Evolutionary conservation across 2,113 vertebrate genomes (phyloP).

Genomic region (Trochalopteron elliotii): DNA sequence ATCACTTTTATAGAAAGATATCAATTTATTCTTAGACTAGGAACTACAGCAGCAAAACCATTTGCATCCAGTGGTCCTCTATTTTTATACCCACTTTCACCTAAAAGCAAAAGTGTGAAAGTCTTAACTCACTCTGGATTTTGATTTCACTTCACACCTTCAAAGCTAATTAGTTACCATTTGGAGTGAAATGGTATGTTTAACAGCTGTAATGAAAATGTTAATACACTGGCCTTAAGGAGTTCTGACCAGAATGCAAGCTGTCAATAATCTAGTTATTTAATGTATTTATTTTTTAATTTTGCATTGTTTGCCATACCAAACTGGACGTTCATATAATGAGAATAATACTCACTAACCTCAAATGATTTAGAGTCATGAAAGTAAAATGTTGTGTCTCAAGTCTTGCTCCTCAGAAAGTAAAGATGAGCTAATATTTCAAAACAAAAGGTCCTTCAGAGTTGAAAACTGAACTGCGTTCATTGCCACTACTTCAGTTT

Average conservation of each 20-base stretch:
- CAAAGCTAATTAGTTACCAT: background rate
- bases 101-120: background rate
- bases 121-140: background rate
- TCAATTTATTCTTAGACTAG: background rate
- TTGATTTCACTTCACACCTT: background rate
- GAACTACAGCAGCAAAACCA: background rate
- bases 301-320: background rate
- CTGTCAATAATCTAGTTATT: background rate
- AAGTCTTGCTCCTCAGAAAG: background rate
- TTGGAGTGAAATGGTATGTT: background rate
- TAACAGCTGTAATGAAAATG: background rate
- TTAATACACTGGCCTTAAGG: background rate
- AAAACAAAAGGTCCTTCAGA: background rate
- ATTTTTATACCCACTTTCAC: background rate
- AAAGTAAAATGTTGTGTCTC: background rate
- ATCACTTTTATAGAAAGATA: background rate
- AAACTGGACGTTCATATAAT: background rate
- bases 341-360: background rate
- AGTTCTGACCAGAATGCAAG: background rate
- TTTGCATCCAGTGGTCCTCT: background rate
- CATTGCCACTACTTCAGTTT: background rate
- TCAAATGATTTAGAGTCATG: background rate
- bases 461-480: background rate
- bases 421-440: background rate
- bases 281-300: background rate